Evolutionary conservation across 2,888 invertebrate species (phyloP).

Genomic region (Scaptomyza cyrtandrae): DNA sequence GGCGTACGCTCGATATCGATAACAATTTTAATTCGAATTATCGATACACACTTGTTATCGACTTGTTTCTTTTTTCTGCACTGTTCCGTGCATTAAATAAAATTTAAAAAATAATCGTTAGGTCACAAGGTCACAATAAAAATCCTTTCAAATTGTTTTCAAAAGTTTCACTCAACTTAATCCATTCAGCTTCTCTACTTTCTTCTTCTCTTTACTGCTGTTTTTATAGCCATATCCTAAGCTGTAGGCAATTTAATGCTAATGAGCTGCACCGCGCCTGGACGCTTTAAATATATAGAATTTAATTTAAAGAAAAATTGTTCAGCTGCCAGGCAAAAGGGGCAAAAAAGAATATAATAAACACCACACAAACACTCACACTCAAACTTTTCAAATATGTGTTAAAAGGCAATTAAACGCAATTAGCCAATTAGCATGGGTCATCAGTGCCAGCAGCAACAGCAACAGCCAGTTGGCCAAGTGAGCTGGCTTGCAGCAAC

Average conservation of each 20-base stretch:
- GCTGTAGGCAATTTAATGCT: constrained; percentile 33
- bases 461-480: constrained; percentile 31
- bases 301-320: constrained; percentile 55
- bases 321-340: constrained; percentile 30
- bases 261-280: constrained; percentile 42
- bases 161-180: background rate
- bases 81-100: background rate
- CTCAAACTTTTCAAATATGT: constrained; percentile 34
- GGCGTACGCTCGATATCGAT: too few species aligned
- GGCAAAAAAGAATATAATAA: background rate
- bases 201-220: background rate
- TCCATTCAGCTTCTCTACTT: background rate
- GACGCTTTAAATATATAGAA: constrained; percentile 58
- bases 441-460: constrained; percentile 55
- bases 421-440: constrained; percentile 80
- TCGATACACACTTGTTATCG: too few species aligned
- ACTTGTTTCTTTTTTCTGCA: too few species aligned
- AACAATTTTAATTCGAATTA: too few species aligned
- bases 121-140: background rate
- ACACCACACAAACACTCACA: background rate
- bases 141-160: background rate
- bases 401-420: constrained; percentile 77
- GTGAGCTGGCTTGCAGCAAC: constrained; percentile 43
- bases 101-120: background rate
- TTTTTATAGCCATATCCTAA: constrained; percentile 14